These are phyloP conservation scores for Apistogramma diplotaenia DNA, from an alignment of 2,113 vertebrate species.

Conservation along the genomic window DNA sequence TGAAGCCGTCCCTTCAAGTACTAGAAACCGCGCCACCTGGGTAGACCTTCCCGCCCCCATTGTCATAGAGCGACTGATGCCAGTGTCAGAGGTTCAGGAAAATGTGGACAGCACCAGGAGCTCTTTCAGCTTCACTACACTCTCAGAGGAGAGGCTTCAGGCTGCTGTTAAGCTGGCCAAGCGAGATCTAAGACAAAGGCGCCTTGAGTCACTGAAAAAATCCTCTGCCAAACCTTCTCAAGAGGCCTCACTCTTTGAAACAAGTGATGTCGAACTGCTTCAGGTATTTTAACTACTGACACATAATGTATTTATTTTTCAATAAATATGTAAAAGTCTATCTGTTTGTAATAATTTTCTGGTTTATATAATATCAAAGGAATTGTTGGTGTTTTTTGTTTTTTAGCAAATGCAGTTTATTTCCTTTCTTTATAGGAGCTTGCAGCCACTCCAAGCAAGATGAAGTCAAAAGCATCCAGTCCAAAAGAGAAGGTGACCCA, in stretches of 20 bases:
- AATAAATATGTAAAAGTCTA: not conserved
- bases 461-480: conserved; percentile 33
- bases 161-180: conserved; percentile 85
- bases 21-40: conserved; percentile 78
- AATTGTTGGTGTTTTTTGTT: not conserved
- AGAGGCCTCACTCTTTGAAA: conserved; percentile 6
- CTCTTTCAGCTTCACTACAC: conserved; percentile 80
- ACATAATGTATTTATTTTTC: not conserved
- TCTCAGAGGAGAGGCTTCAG: conserved; percentile 89
- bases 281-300: conserved; percentile 26
- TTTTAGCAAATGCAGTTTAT: not conserved
- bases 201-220: conserved; percentile 56
- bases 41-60: conserved; percentile 81
- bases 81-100: conserved; percentile 14
- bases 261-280: conserved; percentile 38
- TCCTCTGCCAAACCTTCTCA: conserved; percentile 8
- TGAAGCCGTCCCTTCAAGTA: conserved; percentile 70
- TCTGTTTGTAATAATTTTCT: not conserved
- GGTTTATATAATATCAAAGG: not conserved
- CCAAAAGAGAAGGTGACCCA: conserved; percentile 47
- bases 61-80: conserved; percentile 85
- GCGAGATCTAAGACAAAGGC: conserved; percentile 83
- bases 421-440: conserved; percentile 26
- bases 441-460: conserved; percentile 11
- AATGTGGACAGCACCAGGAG: conserved; percentile 54